These are phyloP conservation scores for Rhabdomys pumilio DNA, from an alignment of 2,797 vertebrate genomes.

Conservation along the genomic window DNA sequence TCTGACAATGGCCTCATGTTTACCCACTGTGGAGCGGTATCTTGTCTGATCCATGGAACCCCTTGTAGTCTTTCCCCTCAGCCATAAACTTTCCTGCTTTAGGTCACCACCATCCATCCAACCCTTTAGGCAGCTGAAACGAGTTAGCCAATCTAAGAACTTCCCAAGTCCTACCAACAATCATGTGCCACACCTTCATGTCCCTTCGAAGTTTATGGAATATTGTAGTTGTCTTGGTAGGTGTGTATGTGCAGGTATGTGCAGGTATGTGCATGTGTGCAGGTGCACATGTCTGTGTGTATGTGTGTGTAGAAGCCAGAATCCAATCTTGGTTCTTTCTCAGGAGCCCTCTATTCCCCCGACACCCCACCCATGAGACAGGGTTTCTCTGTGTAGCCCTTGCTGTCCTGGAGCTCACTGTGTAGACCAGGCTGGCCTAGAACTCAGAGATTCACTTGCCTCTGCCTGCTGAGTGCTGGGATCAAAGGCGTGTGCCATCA, in stretches of 20 bases:
- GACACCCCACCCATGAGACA: not conserved
- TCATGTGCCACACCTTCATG: not conserved
- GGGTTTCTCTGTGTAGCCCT: not conserved
- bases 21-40: not conserved
- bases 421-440: not conserved
- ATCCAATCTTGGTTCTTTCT: not conserved
- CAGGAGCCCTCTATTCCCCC: not conserved
- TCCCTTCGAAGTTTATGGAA: not conserved
- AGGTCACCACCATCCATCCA: not conserved
- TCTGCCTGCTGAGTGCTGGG: not conserved
- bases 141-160: not conserved
- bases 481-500: not conserved
- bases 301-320: not conserved
- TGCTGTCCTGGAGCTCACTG: not conserved
- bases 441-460: not conserved
- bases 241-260: not conserved
- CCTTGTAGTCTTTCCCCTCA: not conserved
- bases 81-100: not conserved
- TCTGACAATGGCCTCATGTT: conserved; percentile 16
- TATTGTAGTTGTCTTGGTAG: not conserved
- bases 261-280: not conserved
- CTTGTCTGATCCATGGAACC: not conserved
- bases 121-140: not conserved
- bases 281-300: not conserved
- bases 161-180: not conserved